These are phyloP conservation scores for Bagarius yarrelli DNA, from an alignment of 2,113 vertebrate species.

Conservation along the genomic window DNA sequence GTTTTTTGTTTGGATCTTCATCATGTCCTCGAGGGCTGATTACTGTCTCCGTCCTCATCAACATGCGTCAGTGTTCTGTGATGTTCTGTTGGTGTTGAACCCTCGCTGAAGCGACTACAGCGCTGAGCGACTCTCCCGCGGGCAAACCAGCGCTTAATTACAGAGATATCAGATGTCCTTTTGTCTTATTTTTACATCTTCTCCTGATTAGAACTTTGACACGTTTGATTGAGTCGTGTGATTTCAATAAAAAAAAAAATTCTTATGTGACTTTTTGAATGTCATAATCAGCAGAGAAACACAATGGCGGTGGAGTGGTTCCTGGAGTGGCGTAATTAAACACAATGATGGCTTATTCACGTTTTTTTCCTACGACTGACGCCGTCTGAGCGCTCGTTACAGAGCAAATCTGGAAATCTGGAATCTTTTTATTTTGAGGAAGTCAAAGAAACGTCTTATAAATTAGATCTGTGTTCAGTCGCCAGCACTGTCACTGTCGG, in stretches of 20 bases:
- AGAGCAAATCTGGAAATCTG: too few relatives aligned
- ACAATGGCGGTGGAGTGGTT: conserved; percentile 24
- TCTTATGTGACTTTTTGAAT: conserved; percentile 6
- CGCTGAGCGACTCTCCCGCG: not conserved
- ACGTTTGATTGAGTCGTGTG: conserved; percentile 34
- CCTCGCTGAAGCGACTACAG: not conserved
- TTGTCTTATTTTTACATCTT: conserved; percentile 16
- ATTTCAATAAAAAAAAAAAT: not conserved
- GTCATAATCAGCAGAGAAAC: conserved; percentile 41
- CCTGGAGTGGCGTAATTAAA: conserved; percentile 38
- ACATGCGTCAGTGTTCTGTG: too few relatives aligned
- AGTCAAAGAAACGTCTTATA: too few relatives aligned
- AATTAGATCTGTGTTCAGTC: too few relatives aligned
- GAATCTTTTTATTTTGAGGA: too few relatives aligned
- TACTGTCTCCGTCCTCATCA: not conserved
- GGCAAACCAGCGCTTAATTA: conserved; percentile 24
- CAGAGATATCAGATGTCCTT: conserved; percentile 18
- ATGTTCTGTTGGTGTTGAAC: not conserved
- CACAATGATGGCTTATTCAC: conserved; percentile 29
- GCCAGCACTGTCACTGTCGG: too few relatives aligned
- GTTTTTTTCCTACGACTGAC: not conserved
- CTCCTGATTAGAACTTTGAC: conserved; percentile 38
- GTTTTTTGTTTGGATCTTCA: too few relatives aligned
- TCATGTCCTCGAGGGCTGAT: too few relatives aligned
- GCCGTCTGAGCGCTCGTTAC: too few relatives aligned